Percentiles rank a stretch among this genome's conserved stretches.
phyloP scores from a whole-genome alignment of 1,140 invertebrate genomes.

The Rhyzopertha dominica region DNA sequence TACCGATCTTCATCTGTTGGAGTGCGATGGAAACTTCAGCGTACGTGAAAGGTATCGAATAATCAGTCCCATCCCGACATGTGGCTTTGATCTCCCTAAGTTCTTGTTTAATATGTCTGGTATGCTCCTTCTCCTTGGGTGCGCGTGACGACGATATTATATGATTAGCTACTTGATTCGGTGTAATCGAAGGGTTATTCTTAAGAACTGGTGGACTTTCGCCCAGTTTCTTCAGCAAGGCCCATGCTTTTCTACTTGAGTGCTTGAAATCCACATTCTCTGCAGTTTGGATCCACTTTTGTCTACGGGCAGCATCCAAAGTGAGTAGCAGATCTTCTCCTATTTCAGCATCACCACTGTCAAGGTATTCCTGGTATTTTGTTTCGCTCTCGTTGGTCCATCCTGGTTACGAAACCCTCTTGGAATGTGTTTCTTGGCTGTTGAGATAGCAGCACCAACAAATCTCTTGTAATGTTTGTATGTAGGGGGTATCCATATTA shows the following conservation, averaged over 20 bases:
- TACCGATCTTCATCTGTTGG: conserved; percentile 10
- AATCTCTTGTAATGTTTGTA: conserved; percentile 12
- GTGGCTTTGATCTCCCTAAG: not conserved
- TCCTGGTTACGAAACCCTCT: conserved; percentile 12
- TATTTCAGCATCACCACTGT: conserved; percentile 19
- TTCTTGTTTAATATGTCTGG: conserved; percentile 5
- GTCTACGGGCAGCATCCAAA: conserved; percentile 8
- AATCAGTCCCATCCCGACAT: too few species aligned
- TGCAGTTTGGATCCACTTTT: conserved; percentile 12
- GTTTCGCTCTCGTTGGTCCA: conserved; percentile 16
- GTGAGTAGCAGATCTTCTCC: conserved; percentile 16
- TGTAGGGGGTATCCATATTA: conserved; percentile 11
- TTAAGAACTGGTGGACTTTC: not conserved
- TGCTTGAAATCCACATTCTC: conserved; percentile 13
- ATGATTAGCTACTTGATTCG: conserved; percentile 8
- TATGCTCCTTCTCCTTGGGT: conserved; percentile 4
- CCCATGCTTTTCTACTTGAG: conserved; percentile 16
- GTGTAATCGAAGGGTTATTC: not conserved
- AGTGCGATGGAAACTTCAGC: conserved; percentile 3
- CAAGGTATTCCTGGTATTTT: conserved; percentile 17
- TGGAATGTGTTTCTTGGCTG: too few species aligned
- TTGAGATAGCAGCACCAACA: conserved; percentile 12
- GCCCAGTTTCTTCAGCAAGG: conserved; percentile 8
- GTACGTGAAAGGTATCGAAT: not conserved
- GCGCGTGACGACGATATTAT: conserved; percentile 9